phyloP scores from a whole-genome alignment of 1,140 invertebrate genomes.

The Thaumatotibia leucotreta region DNA sequence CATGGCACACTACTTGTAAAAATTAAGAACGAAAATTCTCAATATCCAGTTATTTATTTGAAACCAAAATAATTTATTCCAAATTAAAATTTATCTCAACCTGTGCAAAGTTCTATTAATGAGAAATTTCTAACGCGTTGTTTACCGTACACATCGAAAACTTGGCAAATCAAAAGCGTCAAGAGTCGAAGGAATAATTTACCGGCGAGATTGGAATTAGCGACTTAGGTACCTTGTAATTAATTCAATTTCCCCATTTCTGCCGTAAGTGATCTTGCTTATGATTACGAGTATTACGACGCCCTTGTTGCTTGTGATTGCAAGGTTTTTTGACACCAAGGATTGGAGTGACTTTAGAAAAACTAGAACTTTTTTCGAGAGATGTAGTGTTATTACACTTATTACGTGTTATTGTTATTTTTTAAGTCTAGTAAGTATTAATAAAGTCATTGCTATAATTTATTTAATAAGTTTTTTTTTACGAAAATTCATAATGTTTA shows the following conservation, averaged over 20 bases:
- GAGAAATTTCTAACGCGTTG: neutral
- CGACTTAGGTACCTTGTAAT: neutral
- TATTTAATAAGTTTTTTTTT: too few relatives aligned
- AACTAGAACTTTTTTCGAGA: neutral
- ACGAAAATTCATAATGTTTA: too few relatives aligned
- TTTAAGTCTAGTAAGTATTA: too few relatives aligned
- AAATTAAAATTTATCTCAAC: too few relatives aligned
- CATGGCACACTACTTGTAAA: too few relatives aligned
- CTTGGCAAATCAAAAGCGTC: neutral
- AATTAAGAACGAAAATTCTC: too few relatives aligned
- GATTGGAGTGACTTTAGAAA: neutral
- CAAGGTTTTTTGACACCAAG: neutral
- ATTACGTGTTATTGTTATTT: too few relatives aligned
- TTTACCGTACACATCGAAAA: neutral
- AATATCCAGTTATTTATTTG: too few relatives aligned
- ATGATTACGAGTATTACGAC: neutral
- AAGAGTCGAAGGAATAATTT: constrained; percentile 4
- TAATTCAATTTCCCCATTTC: constrained; percentile 5
- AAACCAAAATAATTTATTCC: too few relatives aligned
- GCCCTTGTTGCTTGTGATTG: too few relatives aligned
- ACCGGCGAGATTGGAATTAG: constrained; percentile 3
- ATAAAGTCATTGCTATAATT: too few relatives aligned
- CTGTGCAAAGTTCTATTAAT: too few relatives aligned
- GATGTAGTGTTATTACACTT: neutral
- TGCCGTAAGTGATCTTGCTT: constrained; percentile 8